Conservation (phyloP, 2,888 invertebrate species). For the Timema cristinae region DNA sequence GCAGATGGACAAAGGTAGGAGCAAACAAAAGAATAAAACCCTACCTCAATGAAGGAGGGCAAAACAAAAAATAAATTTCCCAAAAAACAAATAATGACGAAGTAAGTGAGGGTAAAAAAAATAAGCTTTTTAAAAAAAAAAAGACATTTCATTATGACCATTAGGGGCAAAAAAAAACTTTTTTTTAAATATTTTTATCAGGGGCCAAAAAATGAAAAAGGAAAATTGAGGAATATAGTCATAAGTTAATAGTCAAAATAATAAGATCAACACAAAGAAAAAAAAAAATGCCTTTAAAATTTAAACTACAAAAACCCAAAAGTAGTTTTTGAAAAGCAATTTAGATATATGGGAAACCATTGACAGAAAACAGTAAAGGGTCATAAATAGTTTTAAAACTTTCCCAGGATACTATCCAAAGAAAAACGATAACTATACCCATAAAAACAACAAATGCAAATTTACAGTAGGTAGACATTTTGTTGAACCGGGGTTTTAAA, state of each 20-base stretch:
- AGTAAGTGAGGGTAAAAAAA: not conserved
- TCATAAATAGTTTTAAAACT: not conserved
- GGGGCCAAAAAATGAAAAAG: not conserved
- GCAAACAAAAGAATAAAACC: not conserved
- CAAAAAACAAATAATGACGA: not conserved
- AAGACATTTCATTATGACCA: not conserved
- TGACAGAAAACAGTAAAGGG: not conserved
- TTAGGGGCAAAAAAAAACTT: not conserved
- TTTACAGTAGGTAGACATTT: too few relatives aligned
- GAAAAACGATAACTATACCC: not conserved
- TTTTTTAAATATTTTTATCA: not conserved
- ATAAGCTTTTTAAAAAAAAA: not conserved
- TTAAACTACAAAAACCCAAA: not conserved
- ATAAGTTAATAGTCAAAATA: not conserved
- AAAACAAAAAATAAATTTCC: too few relatives aligned
- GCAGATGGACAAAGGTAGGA: not conserved
- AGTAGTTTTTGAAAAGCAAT: not conserved
- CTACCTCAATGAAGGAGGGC: not conserved
- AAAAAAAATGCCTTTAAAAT: not conserved
- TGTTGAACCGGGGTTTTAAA: too few relatives aligned
- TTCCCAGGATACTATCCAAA: not conserved
- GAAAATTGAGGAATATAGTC: not conserved
- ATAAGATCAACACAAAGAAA: not conserved
- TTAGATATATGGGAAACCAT: not conserved
- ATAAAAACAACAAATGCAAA: not conserved